Evolutionary conservation across 2,888 invertebrate species (phyloP).

Genomic region (Pomacea canaliculata): DNA sequence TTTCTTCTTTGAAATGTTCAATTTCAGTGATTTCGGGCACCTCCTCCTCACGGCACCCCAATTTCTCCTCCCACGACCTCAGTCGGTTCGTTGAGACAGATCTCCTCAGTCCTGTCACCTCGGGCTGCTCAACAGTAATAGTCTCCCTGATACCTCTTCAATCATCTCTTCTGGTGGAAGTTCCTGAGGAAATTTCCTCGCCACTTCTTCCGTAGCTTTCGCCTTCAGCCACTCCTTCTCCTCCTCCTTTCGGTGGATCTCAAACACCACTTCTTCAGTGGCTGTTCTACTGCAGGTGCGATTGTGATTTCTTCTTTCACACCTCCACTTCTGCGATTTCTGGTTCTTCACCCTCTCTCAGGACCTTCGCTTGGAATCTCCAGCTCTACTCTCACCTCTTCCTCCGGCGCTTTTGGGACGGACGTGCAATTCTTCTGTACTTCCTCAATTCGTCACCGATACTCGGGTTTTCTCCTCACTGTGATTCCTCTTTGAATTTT

Average conservation of each 20-base stretch:
- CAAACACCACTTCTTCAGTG: background rate
- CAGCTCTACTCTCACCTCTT: background rate
- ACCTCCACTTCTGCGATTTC: slow-evolving; percentile 12
- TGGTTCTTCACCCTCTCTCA: slow-evolving; percentile 19
- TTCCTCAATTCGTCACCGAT: slow-evolving; percentile 17
- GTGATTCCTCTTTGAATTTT: slow-evolving; percentile 27
- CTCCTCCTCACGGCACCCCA: slow-evolving; percentile 16
- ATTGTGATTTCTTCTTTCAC: slow-evolving; percentile 20
- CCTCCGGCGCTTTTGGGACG: slow-evolving; percentile 6
- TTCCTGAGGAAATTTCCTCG: slow-evolving; percentile 5
- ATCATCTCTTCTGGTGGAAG: slow-evolving; percentile 11
- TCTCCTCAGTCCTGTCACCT: slow-evolving; percentile 8
- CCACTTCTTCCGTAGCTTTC: background rate
- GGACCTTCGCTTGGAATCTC: slow-evolving; percentile 9
- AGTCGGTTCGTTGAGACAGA: slow-evolving; percentile 1
- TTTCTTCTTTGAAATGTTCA: slow-evolving; percentile 21
- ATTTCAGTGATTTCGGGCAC: slow-evolving; percentile 27
- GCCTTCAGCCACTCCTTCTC: background rate
- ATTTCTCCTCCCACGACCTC: slow-evolving; percentile 12
- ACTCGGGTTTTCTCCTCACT: slow-evolving; percentile 11
- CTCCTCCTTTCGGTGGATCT: slow-evolving; percentile 3
- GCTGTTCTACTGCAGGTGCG: slow-evolving; percentile 12
- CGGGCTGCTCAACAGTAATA: background rate
- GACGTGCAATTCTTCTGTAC: background rate
- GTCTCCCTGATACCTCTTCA: slow-evolving; percentile 12